Base-by-base conservation (phyloP, 30 jellyfish, hydroid and myxozoan genomes). In the Hydra vulgaris region DNA sequence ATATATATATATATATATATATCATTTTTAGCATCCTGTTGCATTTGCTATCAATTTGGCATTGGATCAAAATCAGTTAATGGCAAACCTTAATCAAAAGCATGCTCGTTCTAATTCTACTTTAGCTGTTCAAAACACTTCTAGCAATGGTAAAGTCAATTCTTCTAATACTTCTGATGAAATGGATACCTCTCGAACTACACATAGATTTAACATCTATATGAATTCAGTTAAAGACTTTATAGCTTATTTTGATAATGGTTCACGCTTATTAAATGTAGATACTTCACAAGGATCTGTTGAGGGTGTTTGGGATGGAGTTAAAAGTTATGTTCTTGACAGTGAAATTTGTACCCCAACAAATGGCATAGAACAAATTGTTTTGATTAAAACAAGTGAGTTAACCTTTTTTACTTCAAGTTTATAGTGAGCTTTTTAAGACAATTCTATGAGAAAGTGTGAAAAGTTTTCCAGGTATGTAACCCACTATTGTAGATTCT, bases 141-240 rank as follows among this genome's bases (percentile, higher is more conserved):
- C 61, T 40, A 40, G 8, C 12, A 40, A 40, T 40, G 61, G 61
- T 3, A 40, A 40, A 40, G 61, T 40, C 20, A 88, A 92, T 70
- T 79, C 88, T 7, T 81, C 96, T 25, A 88, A 92, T 70, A 81
- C 88, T 7, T 81, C 96, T 70, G 97, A 90, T 70, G 97, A 90
- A 86, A 85, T 90, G 71, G 97, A 90, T 89, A 90, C 97, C n/a
- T 80, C 96, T 55, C 82, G 95, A 21, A 90, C 97, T 0, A 83
- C 77, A 23, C 85, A 88, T 55, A 66, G 97, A 52, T 90, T 85
- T 74, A 81, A 86, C 26, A 40, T 77, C 54, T 90, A 90, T 80
- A 88, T 74, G 56, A 88, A 90, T 25, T 85, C 97, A 0, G 97
- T 90, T 4, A 90, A 83, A 26, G 95, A 90, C 15, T 86, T 85